A percentile compares a stretch with the other conserved stretches of the same genome.
Evolutionary conservation across 23 tunicate genomes (phyloP).

Genomic region (Aplidium turbinatum): DNA sequence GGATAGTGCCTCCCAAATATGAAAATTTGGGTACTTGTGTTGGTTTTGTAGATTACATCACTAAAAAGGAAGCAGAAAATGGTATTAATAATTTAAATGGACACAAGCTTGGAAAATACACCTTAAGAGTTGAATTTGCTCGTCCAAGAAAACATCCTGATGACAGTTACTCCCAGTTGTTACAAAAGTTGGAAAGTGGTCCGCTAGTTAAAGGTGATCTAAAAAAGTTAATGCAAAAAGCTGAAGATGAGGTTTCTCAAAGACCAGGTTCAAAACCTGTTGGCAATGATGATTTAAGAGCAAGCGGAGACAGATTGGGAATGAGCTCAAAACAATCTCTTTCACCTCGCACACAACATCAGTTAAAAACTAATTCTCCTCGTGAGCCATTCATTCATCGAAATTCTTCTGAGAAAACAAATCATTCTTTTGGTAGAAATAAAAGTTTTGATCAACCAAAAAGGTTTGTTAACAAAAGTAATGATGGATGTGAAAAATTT

Average conservation of each 20-base stretch:
- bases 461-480: too few species aligned
- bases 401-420: not conserved
- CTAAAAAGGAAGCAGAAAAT: conserved; percentile 29
- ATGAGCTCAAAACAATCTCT: not conserved
- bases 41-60: conserved; percentile 35
- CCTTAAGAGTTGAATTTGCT: conserved; percentile 17
- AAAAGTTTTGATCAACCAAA: too few species aligned
- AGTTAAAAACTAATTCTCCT: not conserved
- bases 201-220: conserved; percentile 37
- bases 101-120: conserved; percentile 9
- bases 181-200: conserved; percentile 26
- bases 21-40: not conserved
- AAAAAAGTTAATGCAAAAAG: conserved; percentile 6
- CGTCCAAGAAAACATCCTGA: not conserved
- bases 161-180: conserved; percentile 1
- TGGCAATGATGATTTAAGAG: not conserved
- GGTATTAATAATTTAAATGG: conserved; percentile 37
- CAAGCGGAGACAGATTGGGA: not conserved
- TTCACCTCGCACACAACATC: not conserved
- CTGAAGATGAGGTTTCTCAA: conserved; percentile 27
- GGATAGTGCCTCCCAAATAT: conserved; percentile 15
- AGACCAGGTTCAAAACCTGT: not conserved
- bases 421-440: too few species aligned
- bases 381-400: not conserved
- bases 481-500: too few species aligned